Base-by-base conservation (phyloP, 2,888 invertebrate species). In the Crematogaster levior region DNA sequence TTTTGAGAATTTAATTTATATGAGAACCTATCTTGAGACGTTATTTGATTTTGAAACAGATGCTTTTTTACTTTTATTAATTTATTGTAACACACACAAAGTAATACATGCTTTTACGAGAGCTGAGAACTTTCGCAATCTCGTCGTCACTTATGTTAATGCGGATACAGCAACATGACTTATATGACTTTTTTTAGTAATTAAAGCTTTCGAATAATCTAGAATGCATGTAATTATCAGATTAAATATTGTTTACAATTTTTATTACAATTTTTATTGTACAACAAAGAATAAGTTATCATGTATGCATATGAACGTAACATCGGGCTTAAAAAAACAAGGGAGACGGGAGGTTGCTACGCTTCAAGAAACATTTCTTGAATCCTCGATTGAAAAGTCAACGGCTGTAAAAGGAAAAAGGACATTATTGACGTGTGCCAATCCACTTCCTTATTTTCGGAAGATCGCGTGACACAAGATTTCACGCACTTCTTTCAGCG, bases 391-490 rank as follows among this genome's bases (percentile, higher is more conserved):
- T 81, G 82, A 73, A 84, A 80, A 82, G 77, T 87, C 83, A 81
- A 85, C 85, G 82, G 82, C 75, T 85, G 84, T 66, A 53, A 77
- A 68, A 56, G 74, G 61, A n/a, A 70, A 60, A 51, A 58, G 70
- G 58, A 72, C 79, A 77, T 82, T 75, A 80, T n/a, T 82, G 86
- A 83, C 89, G 87, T 86, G 90, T 87, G 90, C 82, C 90, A 84
- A 74, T 82, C 83, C 79, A 81, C 70, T 74, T 84, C 79, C 84
- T 85, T 85, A 85, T 85, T 85, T 86, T 84, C 65, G 65, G 75
- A 84, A 86, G 86, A 86, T 87, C 79, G 63, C 77, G 60, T 74
- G 86, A 83, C 86, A 83, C 79, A 61, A 81, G 81, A 34, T 68
- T 85, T 86, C 84, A 81, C 72, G 83, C 85, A 85, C 86, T 88